Conservation (phyloP, 2,797 vertebrate species). For the Vespertilio murinus region DNA sequence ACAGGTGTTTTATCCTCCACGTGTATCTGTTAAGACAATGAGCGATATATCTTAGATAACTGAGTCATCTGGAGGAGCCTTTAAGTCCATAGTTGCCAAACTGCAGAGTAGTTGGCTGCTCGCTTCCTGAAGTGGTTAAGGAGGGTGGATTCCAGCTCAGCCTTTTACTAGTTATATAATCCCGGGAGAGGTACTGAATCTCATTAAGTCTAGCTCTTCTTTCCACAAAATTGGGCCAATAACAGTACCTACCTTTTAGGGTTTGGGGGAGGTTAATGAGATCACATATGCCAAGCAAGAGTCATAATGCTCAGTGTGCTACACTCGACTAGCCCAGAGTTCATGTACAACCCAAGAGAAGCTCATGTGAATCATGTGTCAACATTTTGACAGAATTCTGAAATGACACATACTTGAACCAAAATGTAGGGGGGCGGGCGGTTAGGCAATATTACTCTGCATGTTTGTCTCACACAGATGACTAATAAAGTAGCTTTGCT, state of each 20-base stretch:
- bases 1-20: neutral
- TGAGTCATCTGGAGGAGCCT: neutral
- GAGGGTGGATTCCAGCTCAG: neutral
- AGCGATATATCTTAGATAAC: neutral
- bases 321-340: neutral
- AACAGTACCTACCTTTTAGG: neutral
- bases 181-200: neutral
- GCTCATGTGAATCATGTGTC: neutral
- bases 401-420: slow-evolving; percentile 23
- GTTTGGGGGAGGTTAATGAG: neutral
- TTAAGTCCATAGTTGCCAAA: neutral
- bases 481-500: slow-evolving; percentile 39
- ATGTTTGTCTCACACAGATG: neutral
- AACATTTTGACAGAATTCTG: slow-evolving; percentile 32
- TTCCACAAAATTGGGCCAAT: neutral
- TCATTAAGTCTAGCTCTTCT: neutral
- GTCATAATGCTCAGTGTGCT: neutral
- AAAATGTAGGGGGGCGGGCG: neutral
- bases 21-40: neutral
- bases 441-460: neutral
- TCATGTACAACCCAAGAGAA: neutral
- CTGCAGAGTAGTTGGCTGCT: neutral
- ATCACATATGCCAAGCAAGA: neutral
- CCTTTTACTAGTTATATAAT: neutral
- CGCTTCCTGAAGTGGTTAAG: neutral